Conservation (phyloP, 2,888 invertebrate species). For the Heliconius ismenius region DNA sequence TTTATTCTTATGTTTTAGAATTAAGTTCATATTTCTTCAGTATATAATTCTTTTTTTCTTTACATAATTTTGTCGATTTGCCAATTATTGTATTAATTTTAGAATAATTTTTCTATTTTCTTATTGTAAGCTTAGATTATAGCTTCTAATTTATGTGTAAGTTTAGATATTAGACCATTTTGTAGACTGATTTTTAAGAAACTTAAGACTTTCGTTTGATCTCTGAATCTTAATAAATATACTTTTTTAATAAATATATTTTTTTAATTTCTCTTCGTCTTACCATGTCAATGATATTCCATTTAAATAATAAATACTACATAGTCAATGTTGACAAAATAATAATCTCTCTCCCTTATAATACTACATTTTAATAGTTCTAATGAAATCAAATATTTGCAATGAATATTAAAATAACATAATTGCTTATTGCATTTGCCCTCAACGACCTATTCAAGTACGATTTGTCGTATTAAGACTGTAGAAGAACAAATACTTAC, state of each 20-base stretch:
- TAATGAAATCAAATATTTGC: no score
- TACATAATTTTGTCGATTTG: slow-evolving; percentile 36
- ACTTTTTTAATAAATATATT: slow-evolving; percentile 45
- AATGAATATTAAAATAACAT: no score
- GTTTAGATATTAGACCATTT: slow-evolving; percentile 46
- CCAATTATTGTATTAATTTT: slow-evolving; percentile 34
- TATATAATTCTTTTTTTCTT: slow-evolving; percentile 21
- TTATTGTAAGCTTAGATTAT: slow-evolving; percentile 16
- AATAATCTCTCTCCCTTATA: no score
- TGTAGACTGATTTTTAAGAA: slow-evolving; percentile 74
- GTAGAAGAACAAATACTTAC: no score
- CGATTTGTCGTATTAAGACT: no score
- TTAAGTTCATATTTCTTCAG: slow-evolving; percentile 28
- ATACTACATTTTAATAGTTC: no score
- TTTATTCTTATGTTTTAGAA: slow-evolving; percentile 34
- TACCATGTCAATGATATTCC: no score
- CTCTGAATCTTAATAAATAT: slow-evolving; percentile 75
- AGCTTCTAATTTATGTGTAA: slow-evolving; percentile 26
- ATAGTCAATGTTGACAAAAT: no score
- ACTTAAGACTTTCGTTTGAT: slow-evolving; percentile 80
- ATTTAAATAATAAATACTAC: no score
- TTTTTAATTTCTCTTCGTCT: slow-evolving; percentile 25
- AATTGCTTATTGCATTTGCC: no score
- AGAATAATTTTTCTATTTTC: slow-evolving; percentile 31
- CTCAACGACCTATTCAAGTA: no score